Evolutionary conservation across 1,140 invertebrate genomes (phyloP).

Genomic region (Drosophila grimshawi): DNA sequence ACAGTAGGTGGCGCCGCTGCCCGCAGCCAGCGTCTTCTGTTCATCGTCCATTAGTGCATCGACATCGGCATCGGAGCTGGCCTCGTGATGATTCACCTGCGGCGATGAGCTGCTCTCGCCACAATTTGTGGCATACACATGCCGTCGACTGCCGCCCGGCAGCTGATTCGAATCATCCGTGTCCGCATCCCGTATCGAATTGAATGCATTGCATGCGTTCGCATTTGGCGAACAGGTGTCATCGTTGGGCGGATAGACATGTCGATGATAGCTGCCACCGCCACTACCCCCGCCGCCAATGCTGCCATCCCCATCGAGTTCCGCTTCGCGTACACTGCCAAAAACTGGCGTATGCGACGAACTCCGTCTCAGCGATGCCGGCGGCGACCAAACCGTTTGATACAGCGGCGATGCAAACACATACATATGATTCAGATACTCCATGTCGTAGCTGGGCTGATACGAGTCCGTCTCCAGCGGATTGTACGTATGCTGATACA

Average conservation of each 20-base stretch:
- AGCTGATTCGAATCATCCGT: conserved; percentile 80
- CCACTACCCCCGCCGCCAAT: conserved; percentile 66
- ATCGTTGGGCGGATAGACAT: conserved; percentile 82
- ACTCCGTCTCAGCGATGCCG: conserved; percentile 77
- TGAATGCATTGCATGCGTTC: conserved; percentile 77
- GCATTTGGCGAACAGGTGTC: conserved; percentile 81
- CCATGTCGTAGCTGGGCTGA: conserved; percentile 83
- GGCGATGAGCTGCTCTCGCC: conserved; percentile 80
- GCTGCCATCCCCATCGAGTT: conserved; percentile 75
- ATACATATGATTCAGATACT: conserved; percentile 82
- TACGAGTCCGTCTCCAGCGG: conserved; percentile 84
- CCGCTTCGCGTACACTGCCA: conserved; percentile 80
- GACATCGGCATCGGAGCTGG: conserved; percentile 53
- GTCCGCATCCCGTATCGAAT: conserved; percentile 82
- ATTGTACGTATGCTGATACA: conserved; percentile 83
- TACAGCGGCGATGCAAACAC: conserved; percentile 83
- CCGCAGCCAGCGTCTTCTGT: conserved; percentile 53
- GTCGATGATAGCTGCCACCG: conserved; percentile 73
- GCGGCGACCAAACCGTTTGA: conserved; percentile 83
- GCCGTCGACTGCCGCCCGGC: conserved; percentile 61
- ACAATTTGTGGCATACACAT: conserved; percentile 83
- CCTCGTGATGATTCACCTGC: conserved; percentile 78
- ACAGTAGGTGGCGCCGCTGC: conserved; percentile 60
- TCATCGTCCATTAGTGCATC: conserved; percentile 75
- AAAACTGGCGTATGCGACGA: conserved; percentile 82